A percentile compares a stretch with the other conserved stretches of the same genome.
Evolutionary conservation across 2,797 vertebrate genomes (phyloP).

Genomic region (Hippopotamyrus pictus): DNA sequence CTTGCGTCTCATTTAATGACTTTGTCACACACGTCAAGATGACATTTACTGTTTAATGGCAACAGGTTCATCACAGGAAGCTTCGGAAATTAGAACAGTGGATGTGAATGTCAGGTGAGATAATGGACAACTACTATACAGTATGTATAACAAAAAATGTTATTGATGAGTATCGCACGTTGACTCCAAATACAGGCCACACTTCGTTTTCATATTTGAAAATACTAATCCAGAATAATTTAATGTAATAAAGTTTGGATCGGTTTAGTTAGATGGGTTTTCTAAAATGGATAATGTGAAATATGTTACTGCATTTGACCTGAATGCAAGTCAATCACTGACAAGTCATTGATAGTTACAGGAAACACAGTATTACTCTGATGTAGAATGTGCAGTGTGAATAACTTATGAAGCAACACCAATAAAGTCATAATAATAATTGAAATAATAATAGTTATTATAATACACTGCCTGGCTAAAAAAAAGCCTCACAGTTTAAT

Average conservation of each 20-base stretch:
- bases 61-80: not conserved
- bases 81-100: not conserved
- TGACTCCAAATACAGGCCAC: not conserved
- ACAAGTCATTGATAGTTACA: not conserved
- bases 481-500: not conserved
- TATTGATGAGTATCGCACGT: not conserved
- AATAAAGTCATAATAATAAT: not conserved
- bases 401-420: not conserved
- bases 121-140: not conserved
- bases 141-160: not conserved
- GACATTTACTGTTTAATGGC: constrained; percentile 8
- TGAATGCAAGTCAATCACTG: not conserved
- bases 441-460: not conserved
- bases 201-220: not conserved
- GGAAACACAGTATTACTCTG: not conserved
- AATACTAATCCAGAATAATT: not conserved
- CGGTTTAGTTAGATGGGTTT: not conserved
- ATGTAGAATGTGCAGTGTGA: not conserved
- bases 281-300: not conserved
- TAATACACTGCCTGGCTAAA: not conserved
- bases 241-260: not conserved
- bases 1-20: not conserved
- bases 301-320: not conserved
- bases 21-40: not conserved
- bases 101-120: not conserved